Evolutionary conservation across 2,797 vertebrate genomes (phyloP).

Genomic region (Buphagus erythrorhynchus): DNA sequence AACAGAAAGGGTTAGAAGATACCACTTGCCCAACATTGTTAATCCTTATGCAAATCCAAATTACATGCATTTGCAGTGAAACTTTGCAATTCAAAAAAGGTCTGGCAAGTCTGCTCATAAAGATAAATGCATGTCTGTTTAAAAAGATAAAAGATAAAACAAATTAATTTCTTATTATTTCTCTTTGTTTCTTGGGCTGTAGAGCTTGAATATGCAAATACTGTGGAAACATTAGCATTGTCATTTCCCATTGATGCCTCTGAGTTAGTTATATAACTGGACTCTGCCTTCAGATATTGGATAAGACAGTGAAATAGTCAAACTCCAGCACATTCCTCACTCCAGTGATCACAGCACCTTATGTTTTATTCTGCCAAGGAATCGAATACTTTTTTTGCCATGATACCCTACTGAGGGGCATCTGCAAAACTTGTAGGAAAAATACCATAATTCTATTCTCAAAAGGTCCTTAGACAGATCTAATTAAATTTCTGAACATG

Average conservation of each 20-base stretch:
- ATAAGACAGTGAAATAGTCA: background rate
- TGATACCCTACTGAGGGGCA: background rate
- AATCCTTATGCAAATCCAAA: background rate
- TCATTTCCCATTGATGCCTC: background rate
- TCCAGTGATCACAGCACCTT: background rate
- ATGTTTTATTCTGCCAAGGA: background rate
- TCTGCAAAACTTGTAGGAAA: constrained; percentile 22
- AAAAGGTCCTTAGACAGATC: background rate
- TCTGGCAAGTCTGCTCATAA: constrained; percentile 25
- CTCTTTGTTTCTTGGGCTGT: constrained; percentile 24
- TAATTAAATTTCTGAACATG: constrained; percentile 36
- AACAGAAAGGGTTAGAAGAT: constrained; percentile 7
- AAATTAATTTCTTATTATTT: constrained; percentile 31
- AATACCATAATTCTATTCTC: background rate
- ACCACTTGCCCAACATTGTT: background rate
- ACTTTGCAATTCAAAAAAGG: constrained; percentile 24
- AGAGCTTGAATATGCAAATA: constrained; percentile 7
- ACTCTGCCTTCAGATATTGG: constrained; percentile 5
- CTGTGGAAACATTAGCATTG: background rate
- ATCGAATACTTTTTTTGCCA: background rate
- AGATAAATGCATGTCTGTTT: constrained; percentile 29
- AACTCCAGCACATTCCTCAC: background rate
- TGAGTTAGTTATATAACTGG: background rate
- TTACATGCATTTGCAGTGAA: background rate
- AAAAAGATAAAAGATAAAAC: constrained; percentile 57